Base-by-base conservation (phyloP, 2,797 vertebrate species). In the Threskiornis aethiopicus region DNA sequence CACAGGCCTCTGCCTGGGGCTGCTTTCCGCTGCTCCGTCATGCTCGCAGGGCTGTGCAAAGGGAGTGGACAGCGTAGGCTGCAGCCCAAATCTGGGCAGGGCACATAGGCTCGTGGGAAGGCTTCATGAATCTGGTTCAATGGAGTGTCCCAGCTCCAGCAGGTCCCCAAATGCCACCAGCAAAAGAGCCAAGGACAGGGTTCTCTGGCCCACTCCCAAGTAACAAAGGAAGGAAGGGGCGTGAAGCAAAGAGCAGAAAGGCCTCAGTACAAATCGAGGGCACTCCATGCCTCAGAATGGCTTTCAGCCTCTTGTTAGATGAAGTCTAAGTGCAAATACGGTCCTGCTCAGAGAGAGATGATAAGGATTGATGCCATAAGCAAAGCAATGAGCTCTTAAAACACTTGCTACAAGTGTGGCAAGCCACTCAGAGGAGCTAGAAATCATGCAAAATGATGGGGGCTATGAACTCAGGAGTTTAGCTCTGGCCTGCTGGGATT, bases 381-480 rank as follows among this genome's bases (percentile, higher is more conserved):
- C 29, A 93, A 87, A 92, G 55, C 31, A 87, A 69, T 4, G 10
- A 46, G 44, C n/a, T 92, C 77, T 89, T 93, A 84, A 94, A 96
- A 84, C 55, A 91, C 85, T 94, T 92, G 70, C 51, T 64, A 12
- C 1, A 1, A 90, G 77, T 94, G 67, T 82, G 70, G 70, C 66
- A 96, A 94, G 73, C 37, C 80, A 51, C 55, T 87, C 77, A 92
- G 51, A 89, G 66, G 77, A 87, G 75, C 37, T 33, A 89, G 88
- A 91, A 95, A 94, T 96, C 88, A 89, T 77, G 33, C 16, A 90
- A 70, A 95, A 73, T 94, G 16, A 87, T 90, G 64, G 66, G 37
- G 80, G 55, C 52, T 80, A 35, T 59, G 90, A 95, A 90, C 94
- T 85, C 71, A 11, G 64, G 79, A 85, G 44, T 77, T 89, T 66